phyloP scores from a whole-genome alignment of 1,140 invertebrate species.

The Drosophila nikananu region DNA sequence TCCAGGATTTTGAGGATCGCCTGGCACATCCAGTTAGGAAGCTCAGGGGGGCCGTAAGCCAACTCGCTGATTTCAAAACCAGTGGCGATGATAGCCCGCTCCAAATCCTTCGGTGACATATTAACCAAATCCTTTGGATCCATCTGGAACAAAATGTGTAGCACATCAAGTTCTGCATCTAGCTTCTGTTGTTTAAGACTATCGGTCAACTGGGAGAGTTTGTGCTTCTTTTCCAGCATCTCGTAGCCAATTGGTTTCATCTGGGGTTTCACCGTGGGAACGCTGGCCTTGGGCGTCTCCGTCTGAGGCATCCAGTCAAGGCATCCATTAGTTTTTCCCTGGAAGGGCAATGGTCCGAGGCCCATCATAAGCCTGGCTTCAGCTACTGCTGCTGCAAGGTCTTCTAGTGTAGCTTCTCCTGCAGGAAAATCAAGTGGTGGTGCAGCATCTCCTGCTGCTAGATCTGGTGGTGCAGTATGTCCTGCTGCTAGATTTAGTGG shows the following conservation, averaged over 20 bases:
- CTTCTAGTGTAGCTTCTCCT: neutral
- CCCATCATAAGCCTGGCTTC: neutral
- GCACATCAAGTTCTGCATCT: neutral
- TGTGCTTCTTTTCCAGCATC: neutral
- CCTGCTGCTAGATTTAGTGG: no score
- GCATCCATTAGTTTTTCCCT: neutral
- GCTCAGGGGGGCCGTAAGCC: neutral
- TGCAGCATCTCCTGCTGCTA: no score
- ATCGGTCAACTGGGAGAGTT: neutral
- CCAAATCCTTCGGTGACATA: neutral
- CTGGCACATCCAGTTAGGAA: neutral
- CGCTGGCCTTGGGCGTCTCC: neutral
- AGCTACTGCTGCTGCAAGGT: neutral
- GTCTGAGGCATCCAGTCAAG: neutral
- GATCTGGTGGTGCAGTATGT: no score
- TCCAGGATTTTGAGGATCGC: neutral
- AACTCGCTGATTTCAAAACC: no score
- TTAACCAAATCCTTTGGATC: neutral
- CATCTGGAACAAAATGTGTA: neutral
- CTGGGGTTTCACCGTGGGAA: neutral
- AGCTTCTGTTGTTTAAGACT: neutral
- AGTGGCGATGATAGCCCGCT: neutral
- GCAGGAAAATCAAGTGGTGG: neutral
- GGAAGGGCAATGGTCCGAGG: neutral
- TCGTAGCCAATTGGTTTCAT: slow-evolving; percentile 12